These are phyloP conservation scores for Incurvaria masculella DNA, from an alignment of 2,888 invertebrate species.

Conservation along the genomic window DNA sequence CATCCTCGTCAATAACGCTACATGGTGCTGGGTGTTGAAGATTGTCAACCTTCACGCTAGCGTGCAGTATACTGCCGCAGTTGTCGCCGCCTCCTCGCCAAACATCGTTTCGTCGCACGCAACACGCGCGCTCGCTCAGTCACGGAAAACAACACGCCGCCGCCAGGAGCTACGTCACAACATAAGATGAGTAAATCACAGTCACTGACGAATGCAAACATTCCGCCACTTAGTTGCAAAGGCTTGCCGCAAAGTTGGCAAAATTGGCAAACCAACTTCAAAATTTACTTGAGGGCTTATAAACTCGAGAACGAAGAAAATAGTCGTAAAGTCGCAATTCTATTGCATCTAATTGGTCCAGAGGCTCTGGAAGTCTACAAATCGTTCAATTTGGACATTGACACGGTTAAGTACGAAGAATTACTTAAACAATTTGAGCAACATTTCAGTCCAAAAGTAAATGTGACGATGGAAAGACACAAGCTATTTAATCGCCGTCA, in stretches of 20 bases:
- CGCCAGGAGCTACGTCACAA: neutral
- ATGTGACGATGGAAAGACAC: constrained; percentile 12
- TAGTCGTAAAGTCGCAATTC: neutral
- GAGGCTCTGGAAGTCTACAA: constrained; percentile 11
- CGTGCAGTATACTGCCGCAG: too few relatives aligned
- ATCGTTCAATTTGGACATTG: constrained; percentile 8
- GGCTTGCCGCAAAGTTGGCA: neutral
- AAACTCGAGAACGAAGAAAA: neutral
- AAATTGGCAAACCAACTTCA: neutral
- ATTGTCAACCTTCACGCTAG: too few relatives aligned
- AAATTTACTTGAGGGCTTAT: neutral
- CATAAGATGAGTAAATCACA: neutral
- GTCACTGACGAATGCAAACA: neutral
- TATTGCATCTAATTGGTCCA: neutral
- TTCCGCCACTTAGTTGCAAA: neutral
- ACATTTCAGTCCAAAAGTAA: constrained; percentile 11
- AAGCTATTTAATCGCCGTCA: constrained; percentile 11
- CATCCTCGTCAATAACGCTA: too few relatives aligned
- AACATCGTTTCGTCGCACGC: too few relatives aligned
- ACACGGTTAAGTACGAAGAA: constrained; percentile 1
- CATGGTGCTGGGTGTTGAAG: too few relatives aligned
- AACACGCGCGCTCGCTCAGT: too few relatives aligned
- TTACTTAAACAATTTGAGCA: constrained; percentile 5
- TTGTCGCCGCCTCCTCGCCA: too few relatives aligned
- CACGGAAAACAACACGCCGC: too few relatives aligned